Base-by-base conservation (phyloP, 2,888 invertebrate species). In the Temnothorax unifasciatus region DNA sequence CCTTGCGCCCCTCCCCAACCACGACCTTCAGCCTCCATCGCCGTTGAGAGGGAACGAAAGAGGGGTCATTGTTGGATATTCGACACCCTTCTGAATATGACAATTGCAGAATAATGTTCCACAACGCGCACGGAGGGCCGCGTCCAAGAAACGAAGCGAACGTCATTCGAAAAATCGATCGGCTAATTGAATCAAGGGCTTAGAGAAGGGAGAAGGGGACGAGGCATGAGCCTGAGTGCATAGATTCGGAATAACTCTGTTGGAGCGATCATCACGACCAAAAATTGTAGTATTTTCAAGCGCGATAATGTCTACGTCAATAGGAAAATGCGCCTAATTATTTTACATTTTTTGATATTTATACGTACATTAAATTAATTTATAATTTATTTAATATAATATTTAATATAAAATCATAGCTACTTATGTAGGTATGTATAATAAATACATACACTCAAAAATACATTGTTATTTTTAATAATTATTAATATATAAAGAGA, bases 31-130 rank as follows among this genome's bases (percentile, higher is more conserved):
- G 25, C 38, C 34, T 34, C 5, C 38, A 54, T 34, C 50, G 66
- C n/a, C 47, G 68, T 57, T 82, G 61, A 64, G 61, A 75, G 25
- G 18, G n/a, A 41, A 66, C 25, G 29, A 29, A 47, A 68, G 25
- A 47, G 77, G 71, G 34, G 38, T 52, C 74, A 86, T 85, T 85
- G 82, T 89, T 63, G 54, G 59, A 86, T 75, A 90, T 88, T 84
- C 84, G 73, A 84, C 85, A 84, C 84, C 75, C 84, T 76, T 83
- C 54, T 73, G 59, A 54, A 87, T 54, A 69, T 74, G 34, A 79
- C 79, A 61, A 52, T 87, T 82, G 50, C 75, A 76, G 64, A 69
- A 84, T 64, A 86, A 84, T 87, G 61, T 52, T 50, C 73, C 52
- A 76, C 61, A 73, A 76, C 34, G 71, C 13, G 50, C 50, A 11